Conservation (phyloP, 2,888 invertebrate genomes). For the Cataglyphis cursor region DNA sequence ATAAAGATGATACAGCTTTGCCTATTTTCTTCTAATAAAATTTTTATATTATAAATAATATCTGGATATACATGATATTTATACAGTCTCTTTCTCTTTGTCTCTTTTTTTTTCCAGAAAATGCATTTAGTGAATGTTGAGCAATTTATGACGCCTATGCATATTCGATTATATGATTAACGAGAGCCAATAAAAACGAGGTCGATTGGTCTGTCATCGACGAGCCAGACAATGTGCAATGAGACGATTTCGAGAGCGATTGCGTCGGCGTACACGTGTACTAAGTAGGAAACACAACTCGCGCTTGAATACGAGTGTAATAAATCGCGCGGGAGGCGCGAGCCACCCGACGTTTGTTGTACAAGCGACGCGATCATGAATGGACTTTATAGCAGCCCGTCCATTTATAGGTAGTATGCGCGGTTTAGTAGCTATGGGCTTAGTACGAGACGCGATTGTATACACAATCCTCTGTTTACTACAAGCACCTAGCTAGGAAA, state of each 20-base stretch:
- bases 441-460: slow-evolving; percentile 74
- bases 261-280: slow-evolving; percentile 39
- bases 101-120: background rate
- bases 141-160: background rate
- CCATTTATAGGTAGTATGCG: slow-evolving; percentile 79
- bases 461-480: slow-evolving; percentile 77
- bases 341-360: slow-evolving; percentile 75
- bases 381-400: slow-evolving; percentile 81
- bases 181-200: slow-evolving; percentile 23
- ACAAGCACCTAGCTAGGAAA: slow-evolving; percentile 69
- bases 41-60: background rate
- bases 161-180: slow-evolving; percentile 11
- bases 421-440: slow-evolving; percentile 80
- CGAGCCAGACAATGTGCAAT: slow-evolving; percentile 45
- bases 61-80: background rate
- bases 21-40: background rate
- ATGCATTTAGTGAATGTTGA: background rate
- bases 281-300: slow-evolving; percentile 61
- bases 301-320: slow-evolving; percentile 64
- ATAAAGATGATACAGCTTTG: background rate
- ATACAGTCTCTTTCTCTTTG: background rate
- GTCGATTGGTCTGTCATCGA: slow-evolving; percentile 45
- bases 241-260: slow-evolving; percentile 42
- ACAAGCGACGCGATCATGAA: slow-evolving; percentile 80
- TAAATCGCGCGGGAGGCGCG: slow-evolving; percentile 76